A percentile compares a stretch with the other conserved stretches of the same genome.
These are phyloP conservation scores for Nephrotoma flavescens DNA, from an alignment of 2,888 invertebrate genomes.

Conservation along the genomic window DNA sequence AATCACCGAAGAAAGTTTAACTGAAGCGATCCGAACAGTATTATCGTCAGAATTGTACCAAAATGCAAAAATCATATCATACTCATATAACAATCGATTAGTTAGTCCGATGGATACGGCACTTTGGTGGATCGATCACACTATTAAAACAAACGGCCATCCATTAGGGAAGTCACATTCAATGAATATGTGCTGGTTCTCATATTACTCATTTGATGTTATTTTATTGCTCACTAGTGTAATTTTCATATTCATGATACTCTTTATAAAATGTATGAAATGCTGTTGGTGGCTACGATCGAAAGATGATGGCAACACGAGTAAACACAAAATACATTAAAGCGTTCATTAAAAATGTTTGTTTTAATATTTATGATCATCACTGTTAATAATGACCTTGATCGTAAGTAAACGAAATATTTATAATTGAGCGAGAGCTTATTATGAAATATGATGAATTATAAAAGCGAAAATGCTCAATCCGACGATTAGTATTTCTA, in stretches of 20 bases:
- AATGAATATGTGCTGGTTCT: conserved; percentile 33
- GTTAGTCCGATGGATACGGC: conserved; percentile 39
- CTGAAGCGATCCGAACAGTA: conserved; percentile 30
- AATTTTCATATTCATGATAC: not conserved
- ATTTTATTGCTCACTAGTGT: not conserved
- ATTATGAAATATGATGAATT: not conserved
- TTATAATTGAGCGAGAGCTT: not conserved
- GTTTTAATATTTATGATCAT: not conserved
- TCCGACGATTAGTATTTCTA: not conserved
- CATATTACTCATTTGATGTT: conserved; percentile 36
- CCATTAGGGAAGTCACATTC: conserved; percentile 32
- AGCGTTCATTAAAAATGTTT: not conserved
- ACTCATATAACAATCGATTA: conserved; percentile 35
- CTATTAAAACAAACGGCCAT: conserved; percentile 38
- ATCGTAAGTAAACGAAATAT: not conserved
- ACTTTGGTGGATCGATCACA: conserved; percentile 48
- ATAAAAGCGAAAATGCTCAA: not conserved
- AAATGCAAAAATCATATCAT: conserved; percentile 31
- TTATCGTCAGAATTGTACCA: conserved; percentile 17
- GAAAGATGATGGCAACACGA: not conserved
- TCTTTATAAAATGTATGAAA: not conserved
- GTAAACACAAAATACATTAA: not conserved
- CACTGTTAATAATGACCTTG: not conserved
- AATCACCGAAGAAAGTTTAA: conserved; percentile 35
- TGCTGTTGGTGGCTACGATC: not conserved